Conservation (phyloP, 2,888 invertebrate species). For the Drosophila peninsularis region DNA sequence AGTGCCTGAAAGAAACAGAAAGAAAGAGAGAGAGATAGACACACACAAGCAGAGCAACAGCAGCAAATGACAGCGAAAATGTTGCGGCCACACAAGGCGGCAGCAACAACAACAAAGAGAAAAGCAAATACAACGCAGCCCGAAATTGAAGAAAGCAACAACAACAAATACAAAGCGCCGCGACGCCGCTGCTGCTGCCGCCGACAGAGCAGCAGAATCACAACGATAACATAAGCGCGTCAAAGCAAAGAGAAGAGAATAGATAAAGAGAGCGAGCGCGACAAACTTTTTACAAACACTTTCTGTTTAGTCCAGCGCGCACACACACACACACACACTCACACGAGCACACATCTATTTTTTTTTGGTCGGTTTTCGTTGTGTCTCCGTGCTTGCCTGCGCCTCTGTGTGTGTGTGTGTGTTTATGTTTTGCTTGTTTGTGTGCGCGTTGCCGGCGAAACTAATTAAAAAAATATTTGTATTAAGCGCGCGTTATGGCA, state of each 20-base stretch:
- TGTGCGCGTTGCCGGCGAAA: constrained; percentile 41
- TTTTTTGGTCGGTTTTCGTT: constrained; percentile 19
- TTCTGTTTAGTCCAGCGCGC: constrained; percentile 19
- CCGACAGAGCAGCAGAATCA: constrained; percentile 44
- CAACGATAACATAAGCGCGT: constrained; percentile 51
- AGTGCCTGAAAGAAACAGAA: constrained; percentile 12
- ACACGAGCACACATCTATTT: constrained; percentile 10
- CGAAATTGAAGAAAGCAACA: constrained; percentile 33
- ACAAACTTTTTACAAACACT: constrained; percentile 31
- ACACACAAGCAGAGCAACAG: constrained; percentile 2
- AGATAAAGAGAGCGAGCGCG: constrained; percentile 21
- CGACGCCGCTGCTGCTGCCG: constrained; percentile 42
- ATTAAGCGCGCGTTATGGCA: constrained; percentile 70
- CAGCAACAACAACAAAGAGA: constrained; percentile 33
- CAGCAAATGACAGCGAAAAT: constrained; percentile 57
- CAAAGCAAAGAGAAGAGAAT: constrained; percentile 9
- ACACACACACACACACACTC: neutral
- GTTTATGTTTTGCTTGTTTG: constrained; percentile 15
- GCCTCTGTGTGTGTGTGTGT: constrained; percentile 25
- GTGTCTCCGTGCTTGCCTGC: constrained; percentile 15
- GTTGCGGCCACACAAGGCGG: constrained; percentile 41
- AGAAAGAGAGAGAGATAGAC: constrained; percentile 9
- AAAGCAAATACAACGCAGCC: constrained; percentile 22
- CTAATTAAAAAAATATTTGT: constrained; percentile 63
- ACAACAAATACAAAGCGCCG: constrained; percentile 45